phyloP scores from a whole-genome alignment of 2,797 vertebrate genomes.

The Rachycentron canadum region DNA sequence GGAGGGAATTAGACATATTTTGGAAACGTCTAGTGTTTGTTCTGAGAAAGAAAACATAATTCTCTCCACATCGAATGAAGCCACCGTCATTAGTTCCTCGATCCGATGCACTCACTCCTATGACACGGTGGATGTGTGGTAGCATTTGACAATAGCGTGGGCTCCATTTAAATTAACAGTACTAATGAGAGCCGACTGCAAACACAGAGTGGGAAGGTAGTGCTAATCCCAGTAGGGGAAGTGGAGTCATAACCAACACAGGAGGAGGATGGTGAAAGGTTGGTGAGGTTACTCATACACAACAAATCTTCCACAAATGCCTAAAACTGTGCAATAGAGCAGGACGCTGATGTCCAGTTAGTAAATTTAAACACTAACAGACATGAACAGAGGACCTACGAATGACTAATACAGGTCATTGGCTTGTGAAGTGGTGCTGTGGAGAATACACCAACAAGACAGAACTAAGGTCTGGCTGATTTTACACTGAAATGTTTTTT shows the following conservation, averaged over 20 bases:
- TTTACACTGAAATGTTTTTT: slow-evolving; percentile 29
- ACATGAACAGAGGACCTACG: slow-evolving; percentile 31
- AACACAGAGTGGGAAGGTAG: slow-evolving; percentile 54
- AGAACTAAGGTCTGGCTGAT: slow-evolving; percentile 18
- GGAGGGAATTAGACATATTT: neutral
- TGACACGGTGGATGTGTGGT: slow-evolving; percentile 36
- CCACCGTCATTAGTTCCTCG: neutral
- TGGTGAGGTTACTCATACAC: slow-evolving; percentile 53
- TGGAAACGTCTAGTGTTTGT: slow-evolving; percentile 2
- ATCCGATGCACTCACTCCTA: slow-evolving; percentile 40
- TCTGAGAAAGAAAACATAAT: slow-evolving; percentile 7
- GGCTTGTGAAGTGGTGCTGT: slow-evolving; percentile 47
- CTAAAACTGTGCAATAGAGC: slow-evolving; percentile 7
- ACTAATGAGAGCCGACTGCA: slow-evolving; percentile 47
- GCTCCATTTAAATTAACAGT: slow-evolving; percentile 34
- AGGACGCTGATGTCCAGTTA: slow-evolving; percentile 9
- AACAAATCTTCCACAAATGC: slow-evolving; percentile 19
- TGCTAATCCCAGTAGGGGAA: slow-evolving; percentile 51
- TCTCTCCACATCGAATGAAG: neutral
- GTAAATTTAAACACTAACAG: slow-evolving; percentile 22
- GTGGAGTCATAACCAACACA: slow-evolving; percentile 33
- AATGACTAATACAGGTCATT: slow-evolving; percentile 47
- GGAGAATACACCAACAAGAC: slow-evolving; percentile 44
- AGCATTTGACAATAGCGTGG: slow-evolving; percentile 26
- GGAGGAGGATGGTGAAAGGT: slow-evolving; percentile 53